Conservation (phyloP, 2,113 vertebrate species). For the Engystomops pustulosus region DNA sequence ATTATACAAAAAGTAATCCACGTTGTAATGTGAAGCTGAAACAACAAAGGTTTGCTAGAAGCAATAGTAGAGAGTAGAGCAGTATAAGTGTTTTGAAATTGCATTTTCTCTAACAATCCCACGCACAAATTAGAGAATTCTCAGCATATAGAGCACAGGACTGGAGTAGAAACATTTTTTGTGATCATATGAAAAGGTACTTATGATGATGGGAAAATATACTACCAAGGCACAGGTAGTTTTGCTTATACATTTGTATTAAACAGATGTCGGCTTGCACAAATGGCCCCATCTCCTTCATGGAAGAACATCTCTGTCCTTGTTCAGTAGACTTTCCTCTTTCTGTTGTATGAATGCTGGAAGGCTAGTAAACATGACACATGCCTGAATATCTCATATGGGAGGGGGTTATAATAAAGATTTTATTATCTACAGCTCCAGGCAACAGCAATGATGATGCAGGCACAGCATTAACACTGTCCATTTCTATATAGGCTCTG, state of each 20-base stretch:
- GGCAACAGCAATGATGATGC: background rate
- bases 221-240: background rate
- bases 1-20: background rate
- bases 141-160: too few relatives aligned
- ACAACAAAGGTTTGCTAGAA: background rate
- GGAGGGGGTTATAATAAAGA: background rate
- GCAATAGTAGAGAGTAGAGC: background rate
- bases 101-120: background rate
- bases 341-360: background rate
- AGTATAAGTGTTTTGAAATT: background rate
- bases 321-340: background rate
- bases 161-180: background rate
- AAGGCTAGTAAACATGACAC: too few relatives aligned
- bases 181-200: background rate
- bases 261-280: background rate
- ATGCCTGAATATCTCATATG: too few relatives aligned
- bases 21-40: background rate
- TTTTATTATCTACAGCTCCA: background rate
- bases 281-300: background rate
- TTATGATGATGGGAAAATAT: background rate
- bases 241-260: background rate
- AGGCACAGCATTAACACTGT: background rate
- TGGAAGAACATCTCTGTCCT: background rate
- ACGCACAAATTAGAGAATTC: constrained; percentile 1
- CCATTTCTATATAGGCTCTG: background rate